Conservation (phyloP, 1,140 invertebrate species). For the Apis florea region DNA sequence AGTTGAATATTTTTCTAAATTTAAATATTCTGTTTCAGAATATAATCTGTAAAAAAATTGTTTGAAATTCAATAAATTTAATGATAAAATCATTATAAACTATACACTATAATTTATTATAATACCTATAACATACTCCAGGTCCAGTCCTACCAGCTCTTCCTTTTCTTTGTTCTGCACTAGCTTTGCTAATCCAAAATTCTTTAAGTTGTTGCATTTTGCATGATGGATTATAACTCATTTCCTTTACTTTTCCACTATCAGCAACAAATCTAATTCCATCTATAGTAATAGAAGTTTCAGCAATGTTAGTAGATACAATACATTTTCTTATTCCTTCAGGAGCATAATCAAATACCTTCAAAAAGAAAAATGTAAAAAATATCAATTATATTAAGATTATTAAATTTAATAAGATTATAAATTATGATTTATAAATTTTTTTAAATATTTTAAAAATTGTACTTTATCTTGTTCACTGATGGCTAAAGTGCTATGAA, state of each 20-base stretch:
- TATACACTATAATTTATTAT: constrained; percentile 50
- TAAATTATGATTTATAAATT: too few species aligned
- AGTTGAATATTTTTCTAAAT: constrained; percentile 88
- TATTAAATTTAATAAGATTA: not conserved
- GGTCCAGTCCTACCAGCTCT: constrained; percentile 91
- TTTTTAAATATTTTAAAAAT: constrained; percentile 19
- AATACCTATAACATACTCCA: constrained; percentile 82
- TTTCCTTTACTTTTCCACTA: constrained; percentile 98
- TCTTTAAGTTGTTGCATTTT: constrained; percentile 95
- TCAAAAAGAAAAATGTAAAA: constrained; percentile 53
- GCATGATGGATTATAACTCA: constrained; percentile 94
- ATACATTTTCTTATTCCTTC: constrained; percentile 98
- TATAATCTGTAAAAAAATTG: constrained; percentile 87
- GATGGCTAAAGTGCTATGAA: constrained; percentile 96
- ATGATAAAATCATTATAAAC: constrained; percentile 4
- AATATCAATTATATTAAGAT: not conserved
- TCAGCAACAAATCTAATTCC: constrained; percentile 98
- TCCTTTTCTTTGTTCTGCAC: constrained; percentile 98
- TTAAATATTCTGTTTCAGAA: constrained; percentile 91
- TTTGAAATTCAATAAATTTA: not conserved
- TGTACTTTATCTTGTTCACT: constrained; percentile 96
- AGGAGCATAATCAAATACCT: constrained; percentile 98
- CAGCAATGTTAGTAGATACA: constrained; percentile 99
- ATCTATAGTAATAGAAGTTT: constrained; percentile 99
- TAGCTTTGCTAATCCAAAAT: constrained; percentile 98